Evolutionary conservation across 2,113 vertebrate species (phyloP).

Genomic region (Vicugna pacos): DNA sequence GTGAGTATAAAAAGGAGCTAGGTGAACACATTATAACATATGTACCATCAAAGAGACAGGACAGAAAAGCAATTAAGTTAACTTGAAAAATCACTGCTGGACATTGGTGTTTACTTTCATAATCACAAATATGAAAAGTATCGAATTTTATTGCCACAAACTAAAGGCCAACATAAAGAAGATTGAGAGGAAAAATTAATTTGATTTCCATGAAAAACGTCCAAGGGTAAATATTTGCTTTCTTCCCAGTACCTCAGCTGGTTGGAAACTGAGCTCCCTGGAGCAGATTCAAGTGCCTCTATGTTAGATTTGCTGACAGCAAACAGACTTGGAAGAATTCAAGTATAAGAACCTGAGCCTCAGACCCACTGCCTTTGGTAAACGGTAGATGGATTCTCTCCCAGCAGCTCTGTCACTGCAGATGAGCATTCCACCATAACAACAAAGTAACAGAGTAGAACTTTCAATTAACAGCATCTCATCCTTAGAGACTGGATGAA

Average conservation of each 20-base stretch:
- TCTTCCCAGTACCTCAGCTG: slow-evolving; percentile 41
- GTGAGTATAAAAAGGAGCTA: background rate
- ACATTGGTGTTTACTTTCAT: slow-evolving; percentile 51
- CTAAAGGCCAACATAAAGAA: slow-evolving; percentile 26
- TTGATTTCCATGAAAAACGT: slow-evolving; percentile 56
- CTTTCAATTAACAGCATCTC: slow-evolving; percentile 81
- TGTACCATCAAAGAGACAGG: background rate
- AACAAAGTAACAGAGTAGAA: slow-evolving; percentile 75
- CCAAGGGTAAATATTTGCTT: slow-evolving; percentile 50
- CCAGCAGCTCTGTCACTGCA: slow-evolving; percentile 78
- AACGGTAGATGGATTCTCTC: slow-evolving; percentile 82
- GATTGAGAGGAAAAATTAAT: slow-evolving; percentile 60
- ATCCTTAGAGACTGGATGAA: slow-evolving; percentile 67
- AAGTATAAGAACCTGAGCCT: slow-evolving; percentile 78
- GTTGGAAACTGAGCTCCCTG: background rate
- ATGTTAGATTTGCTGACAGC: slow-evolving; percentile 73
- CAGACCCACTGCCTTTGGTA: slow-evolving; percentile 76
- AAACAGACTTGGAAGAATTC: slow-evolving; percentile 76
- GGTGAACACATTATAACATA: background rate
- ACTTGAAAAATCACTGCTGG: slow-evolving; percentile 53
- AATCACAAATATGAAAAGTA: slow-evolving; percentile 58
- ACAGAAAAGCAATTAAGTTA: slow-evolving; percentile 41
- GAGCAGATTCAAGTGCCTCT: background rate
- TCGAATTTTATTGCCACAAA: slow-evolving; percentile 28
- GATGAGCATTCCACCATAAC: slow-evolving; percentile 77